Conservation (phyloP, 2,113 vertebrate species). For the Fregata magnificens region DNA sequence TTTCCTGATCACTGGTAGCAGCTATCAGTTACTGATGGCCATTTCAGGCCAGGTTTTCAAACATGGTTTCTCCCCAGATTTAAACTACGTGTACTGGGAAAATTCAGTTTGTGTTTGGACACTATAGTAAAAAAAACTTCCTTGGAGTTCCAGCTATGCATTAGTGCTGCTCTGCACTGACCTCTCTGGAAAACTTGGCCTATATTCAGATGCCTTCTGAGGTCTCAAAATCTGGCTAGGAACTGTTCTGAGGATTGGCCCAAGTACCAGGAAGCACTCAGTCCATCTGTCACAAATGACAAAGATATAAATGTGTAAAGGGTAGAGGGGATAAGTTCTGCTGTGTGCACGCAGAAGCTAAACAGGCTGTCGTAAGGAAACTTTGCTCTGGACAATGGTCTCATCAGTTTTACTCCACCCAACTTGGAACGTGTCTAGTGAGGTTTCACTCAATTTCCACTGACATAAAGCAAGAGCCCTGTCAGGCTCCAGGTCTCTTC, state of each 20-base stretch:
- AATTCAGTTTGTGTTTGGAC: not conserved
- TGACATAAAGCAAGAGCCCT: not conserved
- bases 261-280: not conserved
- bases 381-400: not conserved
- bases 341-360: not conserved
- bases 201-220: not conserved
- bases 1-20: not conserved
- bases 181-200: not conserved
- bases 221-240: not conserved
- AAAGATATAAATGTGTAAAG: not conserved
- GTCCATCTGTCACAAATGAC: not conserved
- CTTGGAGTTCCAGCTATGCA: not conserved
- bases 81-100: not conserved
- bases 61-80: not conserved
- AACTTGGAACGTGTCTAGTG: not conserved
- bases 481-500: not conserved
- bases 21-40: not conserved
- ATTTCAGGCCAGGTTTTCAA: constrained; percentile 1
- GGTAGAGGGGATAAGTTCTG: not conserved
- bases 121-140: not conserved
- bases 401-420: not conserved
- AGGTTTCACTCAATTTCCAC: not conserved
- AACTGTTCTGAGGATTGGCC: not conserved
- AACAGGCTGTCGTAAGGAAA: not conserved
- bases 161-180: not conserved